Base-by-base conservation (phyloP, 2,888 invertebrate species). In the Pelosia muscerda region DNA sequence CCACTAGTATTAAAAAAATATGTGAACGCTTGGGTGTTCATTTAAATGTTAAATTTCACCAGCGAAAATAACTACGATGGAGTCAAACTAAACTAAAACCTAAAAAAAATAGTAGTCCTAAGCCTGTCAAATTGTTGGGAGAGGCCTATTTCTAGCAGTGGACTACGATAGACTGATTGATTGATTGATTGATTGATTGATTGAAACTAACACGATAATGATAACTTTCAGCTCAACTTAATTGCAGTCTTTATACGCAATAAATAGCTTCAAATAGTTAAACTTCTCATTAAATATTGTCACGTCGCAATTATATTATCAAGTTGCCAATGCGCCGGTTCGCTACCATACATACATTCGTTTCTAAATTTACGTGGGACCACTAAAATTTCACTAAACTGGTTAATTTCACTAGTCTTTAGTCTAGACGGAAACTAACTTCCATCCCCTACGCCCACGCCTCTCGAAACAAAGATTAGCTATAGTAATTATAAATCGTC, bases 321-420 rank as follows among this genome's bases (percentile, higher is more conserved):
- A 86, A 86, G 90, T 91, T 92, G 92, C 86, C 92, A 89, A 88
- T 89, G 91, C 86, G 89, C 88, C 88, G 87, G 88, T 83, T 69
- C 60, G 69, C 86, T 87, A 85, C 81, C 71, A 77, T 79, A 86
- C 82, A 76, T 82, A 85, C 81, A 84, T 77, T 84, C 88, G 83
- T 81, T 79, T 81, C 86, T 88, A 88, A 84, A 80, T 77, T 89
- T 87, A 90, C 77, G 89, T 85, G 88, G 90, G 91, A 90, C 88
- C 90, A 89, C 88, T 86, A 90, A 86, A 82, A 86, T 88, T 91
- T 90, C 81, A 85, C 92, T 92, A 92, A 88, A 89, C 86, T 86
- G 88, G 81, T 90, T 89, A 89, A 90, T 90, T 90, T 90, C 85
- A 88, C 93, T 93, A 92, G 85, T 86, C 81, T 88, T 91, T 89